Base-by-base conservation (phyloP, 2,888 invertebrate genomes). In the Nyleta sp. region DNA sequence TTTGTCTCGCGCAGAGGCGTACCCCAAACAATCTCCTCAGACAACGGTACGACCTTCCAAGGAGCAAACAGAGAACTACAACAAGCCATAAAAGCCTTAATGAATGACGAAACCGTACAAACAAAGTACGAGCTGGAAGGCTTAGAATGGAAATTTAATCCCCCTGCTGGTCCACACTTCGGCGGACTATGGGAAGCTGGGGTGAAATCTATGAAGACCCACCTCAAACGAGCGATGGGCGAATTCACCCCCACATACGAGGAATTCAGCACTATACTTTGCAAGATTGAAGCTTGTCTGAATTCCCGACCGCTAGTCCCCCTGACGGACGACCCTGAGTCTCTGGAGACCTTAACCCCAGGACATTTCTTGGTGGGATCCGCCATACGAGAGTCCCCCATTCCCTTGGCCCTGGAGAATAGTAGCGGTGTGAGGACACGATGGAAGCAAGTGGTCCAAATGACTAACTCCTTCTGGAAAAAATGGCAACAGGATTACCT, bases 1-100 rank as follows among this genome's bases (percentile, higher is more conserved):
- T 62, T 22, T 13, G 24, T 31, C 15, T 48, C 55, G 17, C 52
- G 62, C 8, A 59, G 74, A 44, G 72, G 59, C 22, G 31, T 77
- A 48, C 78, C 71, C 53, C 48, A 57, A n/a, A 7, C 2, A 0
- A 11, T 52, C 2, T 42, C 20, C 24, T 15, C 17, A 2, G 64
- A 65, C 13, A 52, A 52, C 7, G 64, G 64, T 6, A 65, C 64
- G 0, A 65, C 17, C 7, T 65, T 65, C 13, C 7, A 22, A 8
- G 64, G 50, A 28, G 42, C 52, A 0, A 20, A 24, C n/a, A 11
- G 1, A 3, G 35, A 42, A 17, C 18, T 59, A 1, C 38, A 13
- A n/a, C 8, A 8, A 10, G 35, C 53, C 1, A n/a, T n/a, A n/a
- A n/a, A n/a, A n/a, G n/a, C n/a, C n/a, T n/a, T n/a, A n/a, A n/a